A percentile compares a stretch with the other conserved stretches of the same genome.
These are phyloP conservation scores for Diplosoma virens DNA, from an alignment of 23 tunicate genomes.

Conservation along the genomic window DNA sequence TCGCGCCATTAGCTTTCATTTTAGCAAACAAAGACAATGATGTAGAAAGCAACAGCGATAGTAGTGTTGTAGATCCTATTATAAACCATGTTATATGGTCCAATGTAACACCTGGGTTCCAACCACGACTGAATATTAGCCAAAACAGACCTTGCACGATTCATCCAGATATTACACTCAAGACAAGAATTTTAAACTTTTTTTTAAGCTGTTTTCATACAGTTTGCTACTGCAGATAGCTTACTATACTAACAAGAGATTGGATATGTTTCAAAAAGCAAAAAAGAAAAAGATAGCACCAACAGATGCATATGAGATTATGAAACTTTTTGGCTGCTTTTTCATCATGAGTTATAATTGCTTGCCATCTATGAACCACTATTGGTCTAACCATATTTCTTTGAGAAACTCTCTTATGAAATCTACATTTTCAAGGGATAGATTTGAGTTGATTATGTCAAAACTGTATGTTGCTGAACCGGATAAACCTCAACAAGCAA, in stretches of 20 bases:
- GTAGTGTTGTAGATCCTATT: too few relatives aligned
- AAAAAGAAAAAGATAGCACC: not conserved
- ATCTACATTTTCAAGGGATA: slow-evolving; percentile 5
- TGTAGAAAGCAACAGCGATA: too few relatives aligned
- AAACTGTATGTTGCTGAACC: slow-evolving; percentile 7
- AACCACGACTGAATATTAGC: too few relatives aligned
- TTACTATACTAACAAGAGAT: not conserved
- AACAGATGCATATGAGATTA: not conserved
- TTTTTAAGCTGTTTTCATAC: not conserved
- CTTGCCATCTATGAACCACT: not conserved
- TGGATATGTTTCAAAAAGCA: not conserved
- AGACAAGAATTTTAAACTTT: too few relatives aligned
- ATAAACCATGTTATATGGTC: too few relatives aligned
- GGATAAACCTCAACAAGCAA: not conserved
- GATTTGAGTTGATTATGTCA: slow-evolving; percentile 6
- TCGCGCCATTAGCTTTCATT: too few relatives aligned
- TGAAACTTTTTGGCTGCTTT: slow-evolving; percentile 13
- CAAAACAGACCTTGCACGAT: too few relatives aligned
- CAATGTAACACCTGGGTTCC: too few relatives aligned
- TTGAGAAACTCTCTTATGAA: not conserved
- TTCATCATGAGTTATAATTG: not conserved
- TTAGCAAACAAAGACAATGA: too few relatives aligned
- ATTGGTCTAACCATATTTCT: not conserved
- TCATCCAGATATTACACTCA: too few relatives aligned
- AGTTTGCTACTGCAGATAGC: slow-evolving; percentile 6